Evolutionary conservation across 2,113 vertebrate species (phyloP).

Genomic region (Microtus ochrogaster): DNA sequence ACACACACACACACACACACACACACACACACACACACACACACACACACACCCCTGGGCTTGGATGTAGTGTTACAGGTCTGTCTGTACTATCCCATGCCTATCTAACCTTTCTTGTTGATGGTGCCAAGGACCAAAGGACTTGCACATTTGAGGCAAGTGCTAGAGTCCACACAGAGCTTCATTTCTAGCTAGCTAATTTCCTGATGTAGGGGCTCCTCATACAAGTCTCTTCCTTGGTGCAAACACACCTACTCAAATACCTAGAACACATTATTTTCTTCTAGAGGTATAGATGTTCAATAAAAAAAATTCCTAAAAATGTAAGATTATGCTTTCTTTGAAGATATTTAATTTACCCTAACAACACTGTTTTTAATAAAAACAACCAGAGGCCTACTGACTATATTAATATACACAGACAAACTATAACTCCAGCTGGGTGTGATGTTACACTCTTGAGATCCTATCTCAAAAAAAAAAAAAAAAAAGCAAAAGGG

Average conservation of each 20-base stretch:
- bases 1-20: too few relatives aligned
- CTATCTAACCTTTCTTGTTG: background rate
- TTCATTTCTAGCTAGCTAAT: background rate
- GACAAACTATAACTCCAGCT: background rate
- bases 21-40: too few relatives aligned
- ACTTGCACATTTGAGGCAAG: background rate
- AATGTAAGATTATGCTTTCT: slow-evolving; percentile 34
- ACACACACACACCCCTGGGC: too few relatives aligned
- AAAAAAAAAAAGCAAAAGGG: background rate
- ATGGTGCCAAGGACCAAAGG: background rate
- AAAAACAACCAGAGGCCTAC: background rate
- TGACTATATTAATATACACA: background rate
- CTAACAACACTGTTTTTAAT: slow-evolving; percentile 21
- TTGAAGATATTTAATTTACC: slow-evolving; percentile 46
- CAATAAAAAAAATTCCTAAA: slow-evolving; percentile 28
- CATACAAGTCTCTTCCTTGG: background rate
- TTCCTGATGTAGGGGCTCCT: background rate
- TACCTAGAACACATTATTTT: background rate
- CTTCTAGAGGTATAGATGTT: background rate
- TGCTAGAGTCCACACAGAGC: background rate
- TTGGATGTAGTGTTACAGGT: too few relatives aligned
- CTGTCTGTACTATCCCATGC: background rate
- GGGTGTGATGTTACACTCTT: background rate
- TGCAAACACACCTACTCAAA: slow-evolving; percentile 3
- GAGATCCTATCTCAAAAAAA: background rate